These are phyloP conservation scores for Bombyx mori DNA, from an alignment of 1,140 invertebrate species.

Conservation along the genomic window ASM3026992v2 NC_085115.1:8328501-8329000, in stretches of 20 bases:
- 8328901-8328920: too few species aligned
- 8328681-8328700: conserved; percentile 35
- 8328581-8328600: conserved; percentile 19
- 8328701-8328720: conserved; percentile 53
- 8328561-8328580: conserved; percentile 17
- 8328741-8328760: conserved; percentile 50
- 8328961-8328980: too few species aligned
- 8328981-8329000: too few species aligned
- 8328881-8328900: not conserved
- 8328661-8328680: conserved; percentile 43
- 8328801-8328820: conserved; percentile 1
- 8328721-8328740: conserved; percentile 52
- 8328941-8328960: too few species aligned
- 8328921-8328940: too few species aligned
- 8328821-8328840: not conserved
- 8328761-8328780: conserved; percentile 32
- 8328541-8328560: conserved; percentile 1
- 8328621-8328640: conserved; percentile 41
- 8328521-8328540: too few species aligned
- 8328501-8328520: too few species aligned
- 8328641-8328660: conserved; percentile 43
- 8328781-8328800: not conserved
- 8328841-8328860: not conserved
- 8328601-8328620: conserved; percentile 24
- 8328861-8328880: not conserved